phyloP scores from a whole-genome alignment of 1,140 invertebrate species.

The Apocrypta bakeri region DNA sequence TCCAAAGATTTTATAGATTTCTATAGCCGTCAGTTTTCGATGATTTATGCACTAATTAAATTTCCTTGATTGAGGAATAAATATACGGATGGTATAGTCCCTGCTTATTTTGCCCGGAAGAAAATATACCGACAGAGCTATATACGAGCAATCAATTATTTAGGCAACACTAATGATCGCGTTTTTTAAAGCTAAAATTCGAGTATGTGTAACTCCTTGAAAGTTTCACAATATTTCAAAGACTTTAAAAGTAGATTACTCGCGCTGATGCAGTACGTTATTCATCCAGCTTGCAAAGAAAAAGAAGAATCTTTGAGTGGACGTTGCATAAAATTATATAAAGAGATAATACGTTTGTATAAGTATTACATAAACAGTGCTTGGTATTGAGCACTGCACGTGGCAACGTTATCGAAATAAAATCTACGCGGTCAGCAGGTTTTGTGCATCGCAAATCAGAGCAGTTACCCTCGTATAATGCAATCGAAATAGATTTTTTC shows the following conservation, averaged over 20 bases:
- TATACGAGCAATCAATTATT: neutral
- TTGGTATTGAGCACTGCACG: no score
- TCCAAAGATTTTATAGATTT: constrained; percentile 25
- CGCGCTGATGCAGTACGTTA: no score
- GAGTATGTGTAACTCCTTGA: no score
- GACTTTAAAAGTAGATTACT: no score
- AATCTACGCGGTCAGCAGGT: neutral
- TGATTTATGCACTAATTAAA: constrained; percentile 49
- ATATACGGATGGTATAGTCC: neutral
- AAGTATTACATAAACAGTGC: no score
- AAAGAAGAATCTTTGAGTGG: no score
- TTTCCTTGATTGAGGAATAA: constrained; percentile 25
- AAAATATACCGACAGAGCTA: neutral
- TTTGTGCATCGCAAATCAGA: neutral
- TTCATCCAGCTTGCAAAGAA: no score
- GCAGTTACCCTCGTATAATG: neutral
- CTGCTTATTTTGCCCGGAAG: neutral
- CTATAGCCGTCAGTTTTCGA: neutral
- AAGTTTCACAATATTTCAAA: no score
- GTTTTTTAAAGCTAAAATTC: no score
- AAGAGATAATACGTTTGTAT: no score
- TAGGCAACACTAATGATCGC: no score
- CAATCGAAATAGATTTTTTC: neutral
- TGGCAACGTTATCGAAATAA: neutral
- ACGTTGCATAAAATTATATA: no score